Conservation (phyloP, 2,888 invertebrate species). For the Apamea anceps region DNA sequence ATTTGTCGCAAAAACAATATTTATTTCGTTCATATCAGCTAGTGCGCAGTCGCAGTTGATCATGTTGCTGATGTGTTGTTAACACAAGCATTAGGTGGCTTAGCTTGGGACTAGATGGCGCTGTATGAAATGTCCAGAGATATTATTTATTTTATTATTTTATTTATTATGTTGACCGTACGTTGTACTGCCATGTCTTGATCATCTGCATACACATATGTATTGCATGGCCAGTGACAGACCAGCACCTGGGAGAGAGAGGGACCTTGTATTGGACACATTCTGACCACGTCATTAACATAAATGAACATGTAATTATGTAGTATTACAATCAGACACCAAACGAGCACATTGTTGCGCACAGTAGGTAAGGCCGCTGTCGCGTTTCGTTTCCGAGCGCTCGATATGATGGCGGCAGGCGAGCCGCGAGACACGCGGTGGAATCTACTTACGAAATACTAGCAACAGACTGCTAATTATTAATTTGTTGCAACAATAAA, state of each 20-base stretch:
- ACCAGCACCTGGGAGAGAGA: constrained; percentile 4
- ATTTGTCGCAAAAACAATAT: background rate
- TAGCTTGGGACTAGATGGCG: too few relatives aligned
- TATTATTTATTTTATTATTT: too few relatives aligned
- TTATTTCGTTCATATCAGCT: background rate
- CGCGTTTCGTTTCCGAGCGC: constrained; percentile 11
- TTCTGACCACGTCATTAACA: constrained; percentile 16
- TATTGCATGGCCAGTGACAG: background rate
- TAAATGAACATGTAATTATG: constrained; percentile 12
- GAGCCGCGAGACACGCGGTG: constrained; percentile 31
- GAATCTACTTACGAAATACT: constrained; percentile 40
- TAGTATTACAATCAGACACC: constrained; percentile 7
- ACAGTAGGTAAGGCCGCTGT: constrained; percentile 7
- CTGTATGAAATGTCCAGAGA: too few relatives aligned
- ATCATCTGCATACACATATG: background rate
- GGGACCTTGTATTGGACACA: constrained; percentile 29
- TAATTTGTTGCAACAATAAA: constrained; percentile 42
- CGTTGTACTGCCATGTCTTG: background rate
- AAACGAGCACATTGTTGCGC: constrained; percentile 11
- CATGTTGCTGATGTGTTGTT: too few relatives aligned
- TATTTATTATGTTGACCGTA: too few relatives aligned
- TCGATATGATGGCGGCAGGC: constrained; percentile 7
- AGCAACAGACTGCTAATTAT: constrained; percentile 38
- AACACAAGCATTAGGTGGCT: too few relatives aligned
- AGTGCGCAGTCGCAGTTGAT: background rate